Conservation (phyloP, 2,797 vertebrate genomes). For the Selene dorsalis region DNA sequence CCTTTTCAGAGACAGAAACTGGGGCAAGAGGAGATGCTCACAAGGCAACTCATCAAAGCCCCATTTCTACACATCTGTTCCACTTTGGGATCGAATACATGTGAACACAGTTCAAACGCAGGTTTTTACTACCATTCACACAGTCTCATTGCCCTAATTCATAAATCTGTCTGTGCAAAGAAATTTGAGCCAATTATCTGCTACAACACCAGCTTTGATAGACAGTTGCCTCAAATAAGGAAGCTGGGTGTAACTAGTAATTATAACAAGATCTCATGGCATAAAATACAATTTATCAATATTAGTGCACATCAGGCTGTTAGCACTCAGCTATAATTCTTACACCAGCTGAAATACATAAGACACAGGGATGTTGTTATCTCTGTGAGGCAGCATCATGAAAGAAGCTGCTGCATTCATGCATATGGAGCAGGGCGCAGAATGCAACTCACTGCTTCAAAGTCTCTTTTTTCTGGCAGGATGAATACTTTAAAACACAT, state of each 20-base stretch:
- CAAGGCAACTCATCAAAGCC: slow-evolving; percentile 72
- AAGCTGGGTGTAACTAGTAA: slow-evolving; percentile 50
- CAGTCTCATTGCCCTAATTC: slow-evolving; percentile 45
- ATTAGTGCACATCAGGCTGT: slow-evolving; percentile 7
- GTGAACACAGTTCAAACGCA: slow-evolving; percentile 64
- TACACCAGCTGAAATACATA: slow-evolving; percentile 10
- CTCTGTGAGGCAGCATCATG: slow-evolving; percentile 43
- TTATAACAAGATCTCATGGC: slow-evolving; percentile 31
- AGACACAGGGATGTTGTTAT: slow-evolving; percentile 48
- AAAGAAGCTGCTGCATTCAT: slow-evolving; percentile 60
- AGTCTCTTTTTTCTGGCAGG: slow-evolving; percentile 38
- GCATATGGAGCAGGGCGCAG: slow-evolving; percentile 53
- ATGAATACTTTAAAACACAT: slow-evolving; percentile 41
- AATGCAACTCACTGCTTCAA: slow-evolving; percentile 48
- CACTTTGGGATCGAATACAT: slow-evolving; percentile 55
- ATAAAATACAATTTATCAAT: slow-evolving; percentile 30
- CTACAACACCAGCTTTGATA: slow-evolving; percentile 34
- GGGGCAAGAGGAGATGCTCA: slow-evolving; percentile 75
- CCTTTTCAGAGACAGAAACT: slow-evolving; percentile 65
- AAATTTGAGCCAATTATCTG: slow-evolving; percentile 47
- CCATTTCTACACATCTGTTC: slow-evolving; percentile 43
- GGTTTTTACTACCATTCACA: slow-evolving; percentile 54
- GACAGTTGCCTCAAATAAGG: slow-evolving; percentile 46
- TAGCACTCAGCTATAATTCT: slow-evolving; percentile 29
- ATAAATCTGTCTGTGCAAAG: slow-evolving; percentile 22